phyloP scores from a whole-genome alignment of 1,140 invertebrate species.

The Habropoda laboriosa region DNA sequence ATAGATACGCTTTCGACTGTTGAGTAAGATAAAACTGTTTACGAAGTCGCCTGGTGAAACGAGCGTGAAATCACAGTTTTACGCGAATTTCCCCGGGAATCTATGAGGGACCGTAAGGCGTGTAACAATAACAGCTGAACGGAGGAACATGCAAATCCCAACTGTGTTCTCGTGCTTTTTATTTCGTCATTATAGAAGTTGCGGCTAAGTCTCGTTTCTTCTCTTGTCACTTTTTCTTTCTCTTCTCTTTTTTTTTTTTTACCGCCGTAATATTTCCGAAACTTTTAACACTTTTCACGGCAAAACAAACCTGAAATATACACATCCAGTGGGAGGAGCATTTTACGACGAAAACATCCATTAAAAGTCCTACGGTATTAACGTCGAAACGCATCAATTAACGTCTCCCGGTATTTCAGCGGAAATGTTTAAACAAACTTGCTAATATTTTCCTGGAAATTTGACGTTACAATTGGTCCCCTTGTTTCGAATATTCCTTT shows the following conservation, averaged over 20 bases:
- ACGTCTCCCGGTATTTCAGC: neutral
- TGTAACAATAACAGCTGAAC: slow-evolving; percentile 24
- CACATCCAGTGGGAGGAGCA: slow-evolving; percentile 56
- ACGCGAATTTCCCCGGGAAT: slow-evolving; percentile 29
- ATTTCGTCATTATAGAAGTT: slow-evolving; percentile 69
- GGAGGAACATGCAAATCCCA: slow-evolving; percentile 53
- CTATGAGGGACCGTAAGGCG: neutral
- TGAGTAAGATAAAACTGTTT: neutral
- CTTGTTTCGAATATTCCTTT: slow-evolving; percentile 3
- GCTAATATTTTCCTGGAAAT: neutral
- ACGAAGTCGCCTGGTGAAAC: neutral
- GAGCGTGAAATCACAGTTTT: neutral
- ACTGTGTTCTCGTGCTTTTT: slow-evolving; percentile 52
- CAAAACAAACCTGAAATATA: slow-evolving; percentile 29
- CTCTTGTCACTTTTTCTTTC: neutral
- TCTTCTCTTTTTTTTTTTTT: slow-evolving; percentile 50
- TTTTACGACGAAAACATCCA: slow-evolving; percentile 69
- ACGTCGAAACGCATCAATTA: neutral
- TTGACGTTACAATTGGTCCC: neutral
- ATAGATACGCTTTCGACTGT: slow-evolving; percentile 6
- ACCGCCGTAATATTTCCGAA: slow-evolving; percentile 64
- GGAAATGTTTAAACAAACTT: neutral
- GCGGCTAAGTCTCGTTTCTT: slow-evolving; percentile 47
- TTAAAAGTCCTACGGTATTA: slow-evolving; percentile 52
- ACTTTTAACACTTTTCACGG: slow-evolving; percentile 67